Percentiles rank a stretch among this genome's conserved stretches.
Evolutionary conservation across 2,113 vertebrate species (phyloP).

Genomic region (Oenanthe oenanthe): DNA sequence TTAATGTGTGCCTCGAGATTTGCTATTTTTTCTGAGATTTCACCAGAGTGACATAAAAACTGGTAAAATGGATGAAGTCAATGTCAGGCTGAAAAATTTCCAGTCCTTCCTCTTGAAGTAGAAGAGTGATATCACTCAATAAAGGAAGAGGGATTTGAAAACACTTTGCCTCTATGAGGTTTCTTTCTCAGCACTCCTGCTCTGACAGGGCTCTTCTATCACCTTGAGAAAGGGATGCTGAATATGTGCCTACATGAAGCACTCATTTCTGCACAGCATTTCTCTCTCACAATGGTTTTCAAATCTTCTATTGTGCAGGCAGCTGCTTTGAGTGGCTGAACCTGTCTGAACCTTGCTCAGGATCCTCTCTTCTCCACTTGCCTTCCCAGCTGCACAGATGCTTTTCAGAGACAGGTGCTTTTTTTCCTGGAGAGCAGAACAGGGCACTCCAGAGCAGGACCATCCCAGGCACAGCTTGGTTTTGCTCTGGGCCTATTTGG

Average conservation of each 20-base stretch:
- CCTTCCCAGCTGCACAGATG: background rate
- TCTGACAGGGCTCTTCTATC: background rate
- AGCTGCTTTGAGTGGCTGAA: background rate
- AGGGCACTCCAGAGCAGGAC: accelerated
- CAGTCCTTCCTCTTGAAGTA: background rate
- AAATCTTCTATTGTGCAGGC: background rate
- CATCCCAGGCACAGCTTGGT: background rate
- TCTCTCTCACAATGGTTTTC: background rate
- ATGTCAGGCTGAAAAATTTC: background rate
- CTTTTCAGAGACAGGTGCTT: background rate
- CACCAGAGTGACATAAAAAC: background rate
- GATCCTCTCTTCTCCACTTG: background rate
- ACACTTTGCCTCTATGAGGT: accelerated
- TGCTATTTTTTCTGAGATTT: background rate
- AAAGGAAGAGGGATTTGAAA: background rate
- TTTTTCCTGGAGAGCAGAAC: background rate
- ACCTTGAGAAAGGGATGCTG: background rate
- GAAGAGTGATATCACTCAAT: background rate
- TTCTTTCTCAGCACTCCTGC: background rate
- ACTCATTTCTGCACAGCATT: background rate
- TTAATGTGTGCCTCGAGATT: background rate
- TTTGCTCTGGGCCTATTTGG: background rate
- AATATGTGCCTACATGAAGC: background rate
- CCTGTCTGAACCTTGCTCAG: background rate
- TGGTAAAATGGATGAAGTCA: background rate